A percentile compares a stretch with the other conserved stretches of the same genome.
Evolutionary conservation across 2,113 vertebrate species (phyloP).

Genomic region (Syngnathus typhle): DNA sequence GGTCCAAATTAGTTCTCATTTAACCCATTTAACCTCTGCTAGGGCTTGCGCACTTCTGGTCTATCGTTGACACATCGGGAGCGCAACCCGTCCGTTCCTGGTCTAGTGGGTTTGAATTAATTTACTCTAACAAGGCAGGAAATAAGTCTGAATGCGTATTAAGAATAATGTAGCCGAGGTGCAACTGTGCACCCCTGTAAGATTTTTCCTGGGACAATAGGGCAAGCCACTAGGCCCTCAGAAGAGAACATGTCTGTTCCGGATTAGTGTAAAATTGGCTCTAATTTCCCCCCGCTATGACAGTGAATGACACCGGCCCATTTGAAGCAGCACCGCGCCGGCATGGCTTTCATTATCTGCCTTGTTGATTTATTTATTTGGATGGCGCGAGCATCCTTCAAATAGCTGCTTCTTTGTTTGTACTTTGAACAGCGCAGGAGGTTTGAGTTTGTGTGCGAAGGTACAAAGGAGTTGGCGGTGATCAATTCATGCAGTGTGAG

Average conservation of each 20-base stretch:
- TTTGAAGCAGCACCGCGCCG: conserved; percentile 53
- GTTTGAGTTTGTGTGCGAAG: conserved; percentile 22
- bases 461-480: conserved; percentile 17
- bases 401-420: conserved; percentile 23
- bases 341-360: conserved; percentile 66
- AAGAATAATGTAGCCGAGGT: neutral
- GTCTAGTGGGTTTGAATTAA: neutral
- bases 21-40: neutral
- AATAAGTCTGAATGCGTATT: neutral
- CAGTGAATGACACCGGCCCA: conserved; percentile 60
- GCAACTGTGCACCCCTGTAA: conserved; percentile 15
- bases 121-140: neutral
- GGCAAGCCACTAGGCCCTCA: conserved; percentile 24
- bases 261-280: conserved; percentile 63
- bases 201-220: conserved; percentile 33
- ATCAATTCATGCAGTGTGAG: conserved; percentile 18
- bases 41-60: neutral
- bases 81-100: neutral
- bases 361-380: conserved; percentile 66
- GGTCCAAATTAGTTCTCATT: neutral
- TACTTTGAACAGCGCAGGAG: conserved; percentile 41
- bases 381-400: conserved; percentile 56
- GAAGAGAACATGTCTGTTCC: conserved; percentile 51
- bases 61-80: neutral
- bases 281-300: conserved; percentile 57